Base-by-base conservation (phyloP, 2,797 vertebrate species). In the Sebastes ruberrimus region DNA sequence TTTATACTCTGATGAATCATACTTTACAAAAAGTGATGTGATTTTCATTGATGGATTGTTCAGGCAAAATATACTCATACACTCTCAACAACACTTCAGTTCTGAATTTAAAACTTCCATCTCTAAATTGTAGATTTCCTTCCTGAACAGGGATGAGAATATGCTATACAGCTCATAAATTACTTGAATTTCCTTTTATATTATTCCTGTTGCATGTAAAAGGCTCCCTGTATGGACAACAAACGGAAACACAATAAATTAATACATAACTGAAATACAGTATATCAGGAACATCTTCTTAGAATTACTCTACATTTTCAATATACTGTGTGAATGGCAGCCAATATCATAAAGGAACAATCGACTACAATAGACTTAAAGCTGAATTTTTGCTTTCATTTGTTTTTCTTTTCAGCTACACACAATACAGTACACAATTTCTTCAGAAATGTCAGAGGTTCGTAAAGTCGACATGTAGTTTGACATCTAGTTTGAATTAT, bases 1-100 rank as follows among this genome's bases (percentile, higher is more conserved):
- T 88, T 87, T 87, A 73, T 90, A 87, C 42, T 72, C 42, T 60
- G 20, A 79, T 63, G 56, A 77, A 63, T 81, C 6, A 35, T n/a
- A 62, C 35, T 38, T 49, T 46, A 55, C 22, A 61, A 20, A 20
- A 63, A 60, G 25, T 57, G 4, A 63, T 4, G 18, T 7, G 32
- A 18, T 25, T 63, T 27, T 59, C 42, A 30, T 20, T 23, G 11
- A 76, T 69, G 66, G 8, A 22, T 10, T 66, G 55, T 76, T 81
- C 25, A 82, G 56, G 14, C 42, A 67, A 65, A 65, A 79, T 33
- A 16, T 42, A 42, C 8, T 23, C 18, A 35, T 4, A 59, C 10
- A 27, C 9, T 42, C 23, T 22, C 10, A 23, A 70, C 38, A 69
- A 61, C 30, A 64, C 46, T 32, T n/a, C 18, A 16, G 7, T 35